Base-by-base conservation (phyloP, 2,113 vertebrate species). In the Tetrax tetrax region DNA sequence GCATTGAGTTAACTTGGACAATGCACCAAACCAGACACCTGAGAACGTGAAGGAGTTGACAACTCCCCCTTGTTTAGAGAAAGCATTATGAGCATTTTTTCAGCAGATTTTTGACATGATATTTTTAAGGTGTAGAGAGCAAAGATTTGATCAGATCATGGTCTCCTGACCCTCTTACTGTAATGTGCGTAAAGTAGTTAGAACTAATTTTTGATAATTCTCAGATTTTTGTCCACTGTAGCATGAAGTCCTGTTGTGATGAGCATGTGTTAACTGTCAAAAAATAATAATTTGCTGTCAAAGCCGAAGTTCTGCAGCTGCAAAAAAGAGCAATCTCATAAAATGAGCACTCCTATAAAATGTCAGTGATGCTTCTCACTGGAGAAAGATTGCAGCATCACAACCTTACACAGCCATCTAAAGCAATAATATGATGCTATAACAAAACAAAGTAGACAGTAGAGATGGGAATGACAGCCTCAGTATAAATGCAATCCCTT, bases 381-480 rank as follows among this genome's bases (percentile, higher is more conserved):
- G 69, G 64, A 95, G 93, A 96, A 92, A 92, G 89, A 92, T 90
- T 94, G 86, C 80, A 78, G 80, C 89, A 95, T 95, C 95, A 95
- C 94, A 95, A 75, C 47, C 68, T 94, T 71, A 63, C 60, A 89
- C 25, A 87, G 72, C 72, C 68, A 89, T 94, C 95, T 91, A 81
- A 90, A 95, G 60, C 60, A 92, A 94, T 96, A 95, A 93, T 81
- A 68, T 48, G 88, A 88, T 93, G 83, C 71, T 88, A 54, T 95
- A 88, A 80, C 92, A 97, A 93, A 93, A 90, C 86, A 86, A 90
- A 92, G 65, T 63, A 93, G 95, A 87, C 86, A 86, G 48, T 89
- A 43, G 45, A 90, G 88, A 90, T 86, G 64, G 71, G 47, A 83
- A 87, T 95, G 88, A 87, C 96, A 95, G 53, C 56, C 31, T 5